Evolutionary conservation across 2,113 vertebrate species (phyloP).

Genomic region (Ailuropoda melanoleuca): DNA sequence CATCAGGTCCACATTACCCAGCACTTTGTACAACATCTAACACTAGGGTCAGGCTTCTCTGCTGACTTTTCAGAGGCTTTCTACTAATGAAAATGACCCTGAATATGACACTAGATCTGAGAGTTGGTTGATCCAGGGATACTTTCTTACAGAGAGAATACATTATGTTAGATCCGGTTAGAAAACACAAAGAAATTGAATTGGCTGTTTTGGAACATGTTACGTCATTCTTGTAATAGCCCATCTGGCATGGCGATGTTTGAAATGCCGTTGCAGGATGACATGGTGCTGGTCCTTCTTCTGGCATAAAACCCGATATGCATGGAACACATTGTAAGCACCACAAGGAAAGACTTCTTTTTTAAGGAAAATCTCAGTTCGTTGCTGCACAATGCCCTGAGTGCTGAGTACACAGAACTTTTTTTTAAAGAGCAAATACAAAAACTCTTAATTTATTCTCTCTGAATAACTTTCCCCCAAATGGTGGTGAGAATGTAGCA

Average conservation of each 20-base stretch:
- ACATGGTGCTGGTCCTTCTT: background rate
- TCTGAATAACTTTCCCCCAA: constrained; percentile 74
- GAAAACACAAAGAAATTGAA: constrained; percentile 17
- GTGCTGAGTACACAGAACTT: background rate
- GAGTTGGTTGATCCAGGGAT: background rate
- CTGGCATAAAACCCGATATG: background rate
- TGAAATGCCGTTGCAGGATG: background rate
- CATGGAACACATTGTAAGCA: background rate
- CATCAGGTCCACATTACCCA: background rate
- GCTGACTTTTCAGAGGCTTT: background rate
- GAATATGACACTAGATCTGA: background rate
- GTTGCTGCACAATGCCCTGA: background rate
- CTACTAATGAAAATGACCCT: background rate
- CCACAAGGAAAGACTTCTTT: background rate
- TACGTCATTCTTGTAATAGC: background rate
- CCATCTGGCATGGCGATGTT: background rate
- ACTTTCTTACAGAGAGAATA: background rate
- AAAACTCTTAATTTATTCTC: constrained; percentile 54
- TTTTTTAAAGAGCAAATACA: constrained; percentile 29
- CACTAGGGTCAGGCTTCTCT: background rate
- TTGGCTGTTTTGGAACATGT: background rate
- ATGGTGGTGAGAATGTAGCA: constrained; percentile 59
- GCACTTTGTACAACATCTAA: background rate
- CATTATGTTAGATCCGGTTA: background rate
- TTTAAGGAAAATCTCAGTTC: background rate